phyloP scores from a whole-genome alignment of 2,797 vertebrate species.

The Ispidina picta region DNA sequence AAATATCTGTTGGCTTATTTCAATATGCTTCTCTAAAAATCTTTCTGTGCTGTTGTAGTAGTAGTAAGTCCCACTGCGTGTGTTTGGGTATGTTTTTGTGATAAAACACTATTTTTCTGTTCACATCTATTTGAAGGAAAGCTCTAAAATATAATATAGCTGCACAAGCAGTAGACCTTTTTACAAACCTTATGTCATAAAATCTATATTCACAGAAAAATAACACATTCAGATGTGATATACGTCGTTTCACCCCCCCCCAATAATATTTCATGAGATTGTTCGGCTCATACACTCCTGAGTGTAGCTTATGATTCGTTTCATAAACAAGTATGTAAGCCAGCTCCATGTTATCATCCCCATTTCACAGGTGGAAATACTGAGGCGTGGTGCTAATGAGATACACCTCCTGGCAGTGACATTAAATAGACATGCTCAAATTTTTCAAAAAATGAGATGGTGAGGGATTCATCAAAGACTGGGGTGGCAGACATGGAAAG shows the following conservation, averaged over 20 bases:
- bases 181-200: background rate
- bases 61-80: background rate
- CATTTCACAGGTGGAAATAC: constrained; percentile 24
- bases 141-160: background rate
- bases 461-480: background rate
- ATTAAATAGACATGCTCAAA: background rate
- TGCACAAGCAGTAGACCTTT: background rate
- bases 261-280: background rate
- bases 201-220: background rate
- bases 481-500: background rate
- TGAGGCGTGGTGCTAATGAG: background rate
- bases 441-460: background rate
- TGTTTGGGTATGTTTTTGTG: background rate
- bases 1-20: background rate
- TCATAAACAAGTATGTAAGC: background rate
- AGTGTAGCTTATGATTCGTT: background rate
- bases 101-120: background rate
- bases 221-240: background rate
- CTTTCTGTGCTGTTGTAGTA: background rate
- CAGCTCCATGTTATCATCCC: background rate
- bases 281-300: background rate
- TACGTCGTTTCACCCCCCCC: background rate
- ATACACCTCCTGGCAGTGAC: background rate
- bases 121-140: background rate
- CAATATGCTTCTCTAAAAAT: background rate